Base-by-base conservation (phyloP, 2,888 invertebrate species). In the Luperina testacea region DNA sequence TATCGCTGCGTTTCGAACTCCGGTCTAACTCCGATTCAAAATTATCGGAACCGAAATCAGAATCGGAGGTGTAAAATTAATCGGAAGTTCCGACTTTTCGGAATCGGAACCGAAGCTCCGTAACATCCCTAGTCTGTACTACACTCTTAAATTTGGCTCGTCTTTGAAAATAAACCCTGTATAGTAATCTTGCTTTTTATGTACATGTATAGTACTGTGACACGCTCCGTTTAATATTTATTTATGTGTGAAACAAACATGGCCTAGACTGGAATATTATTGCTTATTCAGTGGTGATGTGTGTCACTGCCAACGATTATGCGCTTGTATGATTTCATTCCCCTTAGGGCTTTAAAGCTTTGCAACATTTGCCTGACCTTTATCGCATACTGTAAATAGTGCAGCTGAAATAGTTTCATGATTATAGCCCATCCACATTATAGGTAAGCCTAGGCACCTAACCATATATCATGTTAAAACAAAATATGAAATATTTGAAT, bases 271-370 rank as follows among this genome's bases (percentile, higher is more conserved):
- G 87, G 89, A 89, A 89, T 89, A 92, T 94, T 93, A 94, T 94
- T 93, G 92, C 92, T 94, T 91, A 92, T 92, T 93, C 92, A 93
- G 90, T 89, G 90, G 90, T 90, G 90, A 95, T 94, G 92, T 94
- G 91, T 95, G 95, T 95, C 95, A 95, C 94, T 95, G 96, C 92
- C 93, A 94, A 92, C 93, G 92, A 95, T 95, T 94, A 94, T 91
- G 88, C 92, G 92, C 94, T 92, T 89, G 88, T 92, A 90, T 93
- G 93, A 92, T 91, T 94, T 91, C 90, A 93, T 91, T 92, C 91
- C 92, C 93, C 92, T 92, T 89, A 90, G 92, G 92, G 91, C 89
- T 91, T 90, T 84, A 87, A 68, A 91, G 90, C 90, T 91, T 86
- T 88, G 86, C 89, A 90, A 89, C 83, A 91, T 90, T 90, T 82